Conservation (phyloP, 2,113 vertebrate species). For the Rana temporaria region DNA sequence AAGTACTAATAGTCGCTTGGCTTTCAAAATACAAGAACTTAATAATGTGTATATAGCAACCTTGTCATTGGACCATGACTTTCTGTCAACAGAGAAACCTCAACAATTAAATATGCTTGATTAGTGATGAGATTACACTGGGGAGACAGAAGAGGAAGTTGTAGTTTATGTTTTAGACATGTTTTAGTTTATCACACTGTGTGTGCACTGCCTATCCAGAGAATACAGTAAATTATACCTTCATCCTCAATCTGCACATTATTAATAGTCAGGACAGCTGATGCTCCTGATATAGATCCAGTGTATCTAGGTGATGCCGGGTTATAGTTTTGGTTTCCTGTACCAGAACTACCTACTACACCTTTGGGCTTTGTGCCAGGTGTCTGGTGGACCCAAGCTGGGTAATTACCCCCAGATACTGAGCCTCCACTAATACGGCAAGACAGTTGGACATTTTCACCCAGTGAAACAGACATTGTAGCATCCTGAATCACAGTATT, state of each 20-base stretch:
- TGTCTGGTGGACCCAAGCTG: neutral
- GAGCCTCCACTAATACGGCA: neutral
- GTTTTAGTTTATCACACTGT: neutral
- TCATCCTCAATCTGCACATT: neutral
- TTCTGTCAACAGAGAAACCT: too few relatives aligned
- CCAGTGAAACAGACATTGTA: neutral
- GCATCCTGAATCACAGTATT: neutral
- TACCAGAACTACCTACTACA: constrained; percentile 1
- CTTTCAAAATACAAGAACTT: too few relatives aligned
- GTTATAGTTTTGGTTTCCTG: neutral
- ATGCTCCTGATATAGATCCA: neutral
- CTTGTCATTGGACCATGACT: too few relatives aligned
- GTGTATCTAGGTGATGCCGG: neutral
- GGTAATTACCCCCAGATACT: neutral
- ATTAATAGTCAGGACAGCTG: constrained; percentile 4
- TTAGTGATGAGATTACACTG: too few relatives aligned
- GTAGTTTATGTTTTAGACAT: neutral
- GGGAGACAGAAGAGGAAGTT: too few relatives aligned
- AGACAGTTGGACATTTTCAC: neutral
- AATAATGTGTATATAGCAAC: too few relatives aligned
- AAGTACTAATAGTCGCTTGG: too few relatives aligned
- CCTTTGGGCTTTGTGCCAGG: neutral
- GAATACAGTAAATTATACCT: neutral
- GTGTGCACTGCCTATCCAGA: neutral
- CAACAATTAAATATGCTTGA: too few relatives aligned